Conservation (phyloP, 1,140 invertebrate species). For the Ganaspis sp. region DNA sequence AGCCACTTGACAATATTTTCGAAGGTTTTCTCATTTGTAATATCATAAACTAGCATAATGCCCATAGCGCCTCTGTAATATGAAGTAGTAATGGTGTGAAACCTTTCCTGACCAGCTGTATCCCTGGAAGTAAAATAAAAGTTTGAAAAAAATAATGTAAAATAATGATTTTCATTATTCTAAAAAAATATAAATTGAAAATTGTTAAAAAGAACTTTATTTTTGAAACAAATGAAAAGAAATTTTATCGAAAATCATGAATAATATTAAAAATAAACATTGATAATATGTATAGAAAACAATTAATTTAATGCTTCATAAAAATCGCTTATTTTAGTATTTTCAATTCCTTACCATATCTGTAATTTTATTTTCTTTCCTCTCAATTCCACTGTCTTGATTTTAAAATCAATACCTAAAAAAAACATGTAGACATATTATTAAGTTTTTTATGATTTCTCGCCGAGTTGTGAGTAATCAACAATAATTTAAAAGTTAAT, state of each 20-base stretch:
- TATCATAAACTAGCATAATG: constrained; percentile 99
- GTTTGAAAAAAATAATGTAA: background rate
- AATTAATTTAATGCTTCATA: background rate
- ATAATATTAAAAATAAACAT: background rate
- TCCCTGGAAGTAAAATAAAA: constrained; percentile 80
- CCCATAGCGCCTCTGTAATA: constrained; percentile 99
- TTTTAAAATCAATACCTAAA: constrained; percentile 99
- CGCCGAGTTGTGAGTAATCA: background rate
- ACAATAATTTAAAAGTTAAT: background rate
- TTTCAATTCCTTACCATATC: constrained; percentile 88
- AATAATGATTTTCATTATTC: constrained; percentile 37
- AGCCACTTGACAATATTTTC: constrained; percentile 99
- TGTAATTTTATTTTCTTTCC: constrained; percentile 99
- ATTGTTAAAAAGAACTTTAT: no score
- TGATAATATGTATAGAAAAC: background rate
- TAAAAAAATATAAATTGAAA: constrained; percentile 3
- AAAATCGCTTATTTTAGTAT: constrained; percentile 5
- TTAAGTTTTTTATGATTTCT: background rate
- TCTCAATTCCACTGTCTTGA: constrained; percentile 97
- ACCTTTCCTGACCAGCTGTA: constrained; percentile 95
- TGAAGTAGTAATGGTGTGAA: constrained; percentile 98
- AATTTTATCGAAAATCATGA: no score
- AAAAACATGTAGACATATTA: constrained; percentile 58
- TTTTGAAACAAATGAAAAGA: no score
- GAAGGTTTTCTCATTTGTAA: constrained; percentile 98